phyloP scores from a whole-genome alignment of 2,797 vertebrate species.

The Falco novaeseelandiae region DNA sequence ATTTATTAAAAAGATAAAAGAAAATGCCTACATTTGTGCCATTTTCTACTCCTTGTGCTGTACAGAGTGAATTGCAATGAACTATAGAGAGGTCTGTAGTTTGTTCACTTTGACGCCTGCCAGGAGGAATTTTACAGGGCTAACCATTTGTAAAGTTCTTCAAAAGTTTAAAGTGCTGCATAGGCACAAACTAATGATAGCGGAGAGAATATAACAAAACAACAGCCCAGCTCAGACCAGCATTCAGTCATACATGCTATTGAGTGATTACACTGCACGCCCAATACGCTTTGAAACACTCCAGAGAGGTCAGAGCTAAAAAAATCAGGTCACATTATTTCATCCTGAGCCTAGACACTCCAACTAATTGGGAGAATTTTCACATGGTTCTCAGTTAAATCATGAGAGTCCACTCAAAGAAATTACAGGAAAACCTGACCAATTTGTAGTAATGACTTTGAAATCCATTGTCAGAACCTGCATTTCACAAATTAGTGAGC shows the following conservation, averaged over 20 bases:
- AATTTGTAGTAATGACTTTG: constrained; percentile 19
- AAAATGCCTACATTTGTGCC: background rate
- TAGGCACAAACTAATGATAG: background rate
- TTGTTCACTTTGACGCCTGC: background rate
- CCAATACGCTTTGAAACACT: background rate
- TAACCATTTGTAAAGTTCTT: background rate
- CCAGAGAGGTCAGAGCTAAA: constrained; percentile 20
- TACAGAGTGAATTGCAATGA: background rate
- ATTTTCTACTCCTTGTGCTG: background rate
- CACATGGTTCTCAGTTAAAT: constrained; percentile 21
- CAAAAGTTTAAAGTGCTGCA: background rate
- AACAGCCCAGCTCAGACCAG: background rate
- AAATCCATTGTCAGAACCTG: constrained; percentile 12
- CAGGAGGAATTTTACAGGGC: background rate
- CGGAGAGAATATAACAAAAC: background rate
- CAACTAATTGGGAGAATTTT: constrained; percentile 40
- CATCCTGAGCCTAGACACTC: constrained; percentile 15
- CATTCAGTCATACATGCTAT: background rate
- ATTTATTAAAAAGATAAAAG: background rate
- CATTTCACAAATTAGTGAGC: background rate
- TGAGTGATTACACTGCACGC: background rate
- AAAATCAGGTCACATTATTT: constrained; percentile 32
- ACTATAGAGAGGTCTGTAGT: background rate
- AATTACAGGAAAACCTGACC: constrained; percentile 52
- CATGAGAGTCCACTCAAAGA: constrained; percentile 21